A percentile compares a stretch with the other conserved stretches of the same genome.
Evolutionary conservation across 2,113 vertebrate genomes (phyloP).

Genomic region (Glareola pratincola): DNA sequence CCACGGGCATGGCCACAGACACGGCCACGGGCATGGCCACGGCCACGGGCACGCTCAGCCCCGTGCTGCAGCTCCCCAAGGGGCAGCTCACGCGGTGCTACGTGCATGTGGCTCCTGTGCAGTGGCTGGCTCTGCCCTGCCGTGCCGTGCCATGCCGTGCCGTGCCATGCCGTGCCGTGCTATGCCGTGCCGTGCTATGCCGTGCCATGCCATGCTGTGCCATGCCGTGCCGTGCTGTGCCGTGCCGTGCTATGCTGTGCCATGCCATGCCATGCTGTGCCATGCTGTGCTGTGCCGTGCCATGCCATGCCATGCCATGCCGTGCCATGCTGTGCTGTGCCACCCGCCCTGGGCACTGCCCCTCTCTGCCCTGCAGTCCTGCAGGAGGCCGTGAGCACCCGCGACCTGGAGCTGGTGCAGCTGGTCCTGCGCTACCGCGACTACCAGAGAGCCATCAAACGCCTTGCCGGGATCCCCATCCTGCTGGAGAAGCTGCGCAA

Average conservation of each 20-base stretch:
- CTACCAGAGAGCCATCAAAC: conserved; percentile 92
- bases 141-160: neutral
- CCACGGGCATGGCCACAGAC: fast-evolving
- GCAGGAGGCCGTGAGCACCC: conserved; percentile 94
- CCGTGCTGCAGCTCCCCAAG: neutral
- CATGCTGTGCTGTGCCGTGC: neutral
- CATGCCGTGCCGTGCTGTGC: neutral
- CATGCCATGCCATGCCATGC: neutral
- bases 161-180: neutral
- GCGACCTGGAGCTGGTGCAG: conserved; percentile 91
- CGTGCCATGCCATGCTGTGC: neutral
- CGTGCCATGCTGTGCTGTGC: neutral
- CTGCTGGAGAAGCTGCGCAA: conserved; percentile 93
- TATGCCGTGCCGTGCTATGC: neutral
- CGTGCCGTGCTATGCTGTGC: neutral
- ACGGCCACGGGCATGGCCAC: fast-evolving
- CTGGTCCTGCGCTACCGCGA: conserved; percentile 92
- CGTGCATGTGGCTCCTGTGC: neutral
- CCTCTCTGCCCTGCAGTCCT: conserved; percentile 75
- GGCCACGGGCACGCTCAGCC: fast-evolving
- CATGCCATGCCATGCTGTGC: neutral
- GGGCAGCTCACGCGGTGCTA: fast-evolving
- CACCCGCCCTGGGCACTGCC: neutral
- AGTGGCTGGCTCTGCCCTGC: neutral
- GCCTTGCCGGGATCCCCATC: conserved; percentile 91